Evolutionary conservation across 2,888 invertebrate genomes (phyloP).

Genomic region (Parnassius orleans): DNA sequence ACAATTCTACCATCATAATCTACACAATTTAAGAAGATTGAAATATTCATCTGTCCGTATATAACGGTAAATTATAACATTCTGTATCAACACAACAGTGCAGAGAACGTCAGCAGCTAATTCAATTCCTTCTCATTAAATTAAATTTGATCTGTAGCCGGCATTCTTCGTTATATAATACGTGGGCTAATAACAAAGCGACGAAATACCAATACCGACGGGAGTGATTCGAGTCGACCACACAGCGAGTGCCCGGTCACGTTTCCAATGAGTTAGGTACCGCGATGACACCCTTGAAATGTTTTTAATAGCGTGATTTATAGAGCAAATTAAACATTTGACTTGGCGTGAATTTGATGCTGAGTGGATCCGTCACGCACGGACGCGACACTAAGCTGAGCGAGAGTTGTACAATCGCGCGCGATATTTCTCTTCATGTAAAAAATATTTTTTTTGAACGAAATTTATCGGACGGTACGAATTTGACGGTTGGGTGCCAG

Average conservation of each 20-base stretch:
- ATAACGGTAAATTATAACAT: constrained; percentile 8
- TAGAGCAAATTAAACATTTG: constrained; percentile 82
- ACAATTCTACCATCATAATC: no score
- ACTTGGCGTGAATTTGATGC: constrained; percentile 78
- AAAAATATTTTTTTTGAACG: no score
- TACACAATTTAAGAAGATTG: not conserved
- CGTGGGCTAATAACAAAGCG: constrained; percentile 55
- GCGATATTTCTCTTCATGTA: not conserved
- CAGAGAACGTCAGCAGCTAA: constrained; percentile 33
- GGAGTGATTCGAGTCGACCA: constrained; percentile 48
- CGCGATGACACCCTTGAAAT: constrained; percentile 80
- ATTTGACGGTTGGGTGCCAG: no score
- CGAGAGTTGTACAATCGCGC: constrained; percentile 25
- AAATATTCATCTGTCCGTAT: constrained; percentile 3
- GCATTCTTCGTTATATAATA: constrained; percentile 52
- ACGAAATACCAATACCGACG: constrained; percentile 49
- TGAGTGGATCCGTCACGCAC: constrained; percentile 80
- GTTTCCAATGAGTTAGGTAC: constrained; percentile 74
- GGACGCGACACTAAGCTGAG: constrained; percentile 50
- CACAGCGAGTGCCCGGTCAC: constrained; percentile 69
- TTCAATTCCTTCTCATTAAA: constrained; percentile 55
- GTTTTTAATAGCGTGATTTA: constrained; percentile 79
- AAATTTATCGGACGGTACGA: no score
- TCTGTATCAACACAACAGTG: not conserved
- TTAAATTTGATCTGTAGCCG: constrained; percentile 58